Conservation (phyloP, 2,888 invertebrate species). For the Parnassius mnemosyne region DNA sequence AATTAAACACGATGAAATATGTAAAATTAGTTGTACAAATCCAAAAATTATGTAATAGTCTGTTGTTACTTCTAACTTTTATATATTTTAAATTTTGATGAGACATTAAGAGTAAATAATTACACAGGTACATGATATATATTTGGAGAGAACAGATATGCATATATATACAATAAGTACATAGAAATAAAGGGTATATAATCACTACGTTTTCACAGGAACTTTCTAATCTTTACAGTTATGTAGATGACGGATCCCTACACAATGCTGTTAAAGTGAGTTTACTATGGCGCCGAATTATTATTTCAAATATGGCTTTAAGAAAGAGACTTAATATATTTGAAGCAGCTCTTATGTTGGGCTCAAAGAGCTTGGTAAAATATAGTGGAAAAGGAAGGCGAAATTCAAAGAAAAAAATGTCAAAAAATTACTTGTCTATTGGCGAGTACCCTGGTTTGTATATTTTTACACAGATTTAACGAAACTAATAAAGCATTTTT, state of each 20-base stretch:
- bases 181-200: too few relatives aligned
- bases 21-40: too few relatives aligned
- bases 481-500: too few relatives aligned
- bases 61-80: too few relatives aligned
- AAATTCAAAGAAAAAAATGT: slow-evolving; percentile 38
- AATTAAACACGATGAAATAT: too few relatives aligned
- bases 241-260: slow-evolving; percentile 55
- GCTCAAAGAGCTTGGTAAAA: slow-evolving; percentile 53
- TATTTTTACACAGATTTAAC: neutral
- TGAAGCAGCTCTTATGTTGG: slow-evolving; percentile 51
- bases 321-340: slow-evolving; percentile 54
- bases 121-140: too few relatives aligned
- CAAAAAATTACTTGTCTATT: slow-evolving; percentile 42
- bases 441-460: neutral
- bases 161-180: too few relatives aligned
- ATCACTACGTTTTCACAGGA: neutral
- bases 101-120: too few relatives aligned
- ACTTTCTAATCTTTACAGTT: slow-evolving; percentile 40
- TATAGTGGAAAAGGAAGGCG: slow-evolving; percentile 50
- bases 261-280: slow-evolving; percentile 44
- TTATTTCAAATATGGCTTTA: slow-evolving; percentile 48
- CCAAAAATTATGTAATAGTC: too few relatives aligned
- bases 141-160: too few relatives aligned
- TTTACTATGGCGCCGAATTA: slow-evolving; percentile 57
- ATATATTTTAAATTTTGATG: too few relatives aligned